Base-by-base conservation (phyloP, 2,797 vertebrate species). In the Apogon talboti region DNA sequence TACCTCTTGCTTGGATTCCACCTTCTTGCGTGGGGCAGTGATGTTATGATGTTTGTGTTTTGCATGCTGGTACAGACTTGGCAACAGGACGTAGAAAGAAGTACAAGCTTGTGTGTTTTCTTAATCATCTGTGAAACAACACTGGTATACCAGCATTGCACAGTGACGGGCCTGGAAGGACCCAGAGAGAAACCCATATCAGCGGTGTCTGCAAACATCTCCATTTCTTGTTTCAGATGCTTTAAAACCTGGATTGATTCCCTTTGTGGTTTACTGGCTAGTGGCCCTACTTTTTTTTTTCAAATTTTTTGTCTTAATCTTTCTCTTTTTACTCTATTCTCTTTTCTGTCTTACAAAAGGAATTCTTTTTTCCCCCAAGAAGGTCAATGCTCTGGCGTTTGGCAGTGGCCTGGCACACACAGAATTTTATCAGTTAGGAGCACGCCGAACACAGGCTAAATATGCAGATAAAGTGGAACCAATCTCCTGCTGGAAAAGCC, bases 391-490 rank as follows among this genome's bases (percentile, higher is more conserved):
- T 83, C 76, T 75, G 66, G 85, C 48, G 58, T 84, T 85, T 89
- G 81, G 86, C 83, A 78, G 66, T 60, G 60, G 77, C 59, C 69
- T 59, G 78, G 82, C 79, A 87, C 75, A 83, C 74, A 76, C 85
- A 85, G 83, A 76, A 83, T 86, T 86, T 87, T 91, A 92, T 92
- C 89, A 90, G 84, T 90, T 84, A 79, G 81, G 46, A 77, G 70
- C 87, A 88, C 58, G 53, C 78, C 52, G 64, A 91, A 86, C 74
- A 78, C 82, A 71, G 81, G 78, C 79, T 79, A 88, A 92, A 87
- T 89, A 89, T 89, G 87, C 85, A 90, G 87, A 90, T 88, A 89
- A 82, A 90, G 75, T 85, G 87, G 83, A 87, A 88, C 79, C 76
- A 90, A 87, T 85, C 84, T 89, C 69, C 70, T 77, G 46, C 68